These are phyloP conservation scores for Cinclus cinclus DNA, from an alignment of 2,113 vertebrate species.

Conservation along the genomic window DNA sequence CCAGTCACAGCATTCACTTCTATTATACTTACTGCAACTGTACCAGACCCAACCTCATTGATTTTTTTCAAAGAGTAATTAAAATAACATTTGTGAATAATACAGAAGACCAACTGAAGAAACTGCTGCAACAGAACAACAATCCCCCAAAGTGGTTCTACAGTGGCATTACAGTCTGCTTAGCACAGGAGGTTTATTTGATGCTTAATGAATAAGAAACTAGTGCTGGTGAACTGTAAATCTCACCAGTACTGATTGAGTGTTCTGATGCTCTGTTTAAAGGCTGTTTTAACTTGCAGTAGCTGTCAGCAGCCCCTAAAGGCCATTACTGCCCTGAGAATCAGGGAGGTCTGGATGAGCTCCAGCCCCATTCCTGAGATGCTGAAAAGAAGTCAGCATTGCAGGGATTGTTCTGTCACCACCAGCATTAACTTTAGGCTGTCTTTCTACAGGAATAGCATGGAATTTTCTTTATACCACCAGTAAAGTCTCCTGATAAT, in stretches of 20 bases:
- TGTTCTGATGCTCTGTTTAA: slow-evolving; percentile 17
- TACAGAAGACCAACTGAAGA: slow-evolving; percentile 54
- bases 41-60: slow-evolving; percentile 49
- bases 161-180: slow-evolving; percentile 39
- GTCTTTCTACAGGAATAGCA: not conserved
- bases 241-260: slow-evolving; percentile 16
- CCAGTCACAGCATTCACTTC: slow-evolving; percentile 54
- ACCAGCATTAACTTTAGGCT: not conserved
- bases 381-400: not conserved
- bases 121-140: slow-evolving; percentile 50
- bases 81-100: slow-evolving; percentile 70
- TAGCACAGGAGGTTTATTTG: slow-evolving; percentile 47
- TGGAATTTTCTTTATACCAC: not conserved
- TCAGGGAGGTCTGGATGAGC: not conserved
- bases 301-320: slow-evolving; percentile 21
- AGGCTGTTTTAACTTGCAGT: slow-evolving; percentile 5
- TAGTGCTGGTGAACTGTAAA: slow-evolving; percentile 47
- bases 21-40: slow-evolving; percentile 57
- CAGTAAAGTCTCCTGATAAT: not conserved
- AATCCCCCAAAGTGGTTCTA: slow-evolving; percentile 56
- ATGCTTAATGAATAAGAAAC: slow-evolving; percentile 65
- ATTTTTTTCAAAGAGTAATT: slow-evolving; percentile 69
- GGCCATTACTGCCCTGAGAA: not conserved
- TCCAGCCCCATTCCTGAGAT: not conserved
- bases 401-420: not conserved